Percentiles rank a stretch among this genome's conserved stretches.
phyloP scores from a whole-genome alignment of 2,113 vertebrate species.

The Lynx canadensis region DNA sequence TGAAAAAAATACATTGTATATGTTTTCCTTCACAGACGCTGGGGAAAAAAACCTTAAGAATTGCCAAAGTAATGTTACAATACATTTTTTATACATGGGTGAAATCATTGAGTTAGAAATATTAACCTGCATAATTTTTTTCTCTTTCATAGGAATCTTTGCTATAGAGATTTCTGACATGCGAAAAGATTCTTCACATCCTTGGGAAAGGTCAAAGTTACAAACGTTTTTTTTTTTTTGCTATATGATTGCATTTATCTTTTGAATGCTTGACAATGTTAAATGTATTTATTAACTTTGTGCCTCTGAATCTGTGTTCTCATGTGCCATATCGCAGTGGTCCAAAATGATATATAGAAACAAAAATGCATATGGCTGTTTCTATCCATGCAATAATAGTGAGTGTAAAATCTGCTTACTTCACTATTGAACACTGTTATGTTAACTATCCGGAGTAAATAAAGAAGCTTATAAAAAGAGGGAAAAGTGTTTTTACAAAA shows the following conservation, averaged over 20 bases:
- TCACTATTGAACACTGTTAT: conserved; percentile 71
- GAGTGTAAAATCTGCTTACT: conserved; percentile 68
- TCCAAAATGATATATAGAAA: conserved; percentile 52
- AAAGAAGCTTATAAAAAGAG: conserved; percentile 69
- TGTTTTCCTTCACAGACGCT: conserved; percentile 26
- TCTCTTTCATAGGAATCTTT: conserved; percentile 84
- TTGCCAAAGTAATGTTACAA: conserved; percentile 41
- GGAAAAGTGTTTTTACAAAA: conserved; percentile 77
- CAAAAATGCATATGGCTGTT: conserved; percentile 60
- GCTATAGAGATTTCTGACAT: conserved; percentile 81
- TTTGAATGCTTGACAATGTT: conserved; percentile 79
- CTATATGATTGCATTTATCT: conserved; percentile 79
- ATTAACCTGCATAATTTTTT: conserved; percentile 59
- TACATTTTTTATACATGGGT: conserved; percentile 53
- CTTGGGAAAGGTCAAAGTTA: conserved; percentile 75
- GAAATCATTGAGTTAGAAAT: conserved; percentile 55
- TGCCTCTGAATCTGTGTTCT: conserved; percentile 71
- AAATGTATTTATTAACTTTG: conserved; percentile 75
- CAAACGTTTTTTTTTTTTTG: conserved; percentile 76
- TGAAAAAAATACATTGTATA: conserved; percentile 1
- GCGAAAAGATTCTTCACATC: conserved; percentile 70
- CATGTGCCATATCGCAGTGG: conserved; percentile 58
- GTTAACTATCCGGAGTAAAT: conserved; percentile 71
- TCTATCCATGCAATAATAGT: conserved; percentile 61
- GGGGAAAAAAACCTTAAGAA: background rate